Base-by-base conservation (phyloP, 2,888 invertebrate genomes). In the Microplitis deprimator region DNA sequence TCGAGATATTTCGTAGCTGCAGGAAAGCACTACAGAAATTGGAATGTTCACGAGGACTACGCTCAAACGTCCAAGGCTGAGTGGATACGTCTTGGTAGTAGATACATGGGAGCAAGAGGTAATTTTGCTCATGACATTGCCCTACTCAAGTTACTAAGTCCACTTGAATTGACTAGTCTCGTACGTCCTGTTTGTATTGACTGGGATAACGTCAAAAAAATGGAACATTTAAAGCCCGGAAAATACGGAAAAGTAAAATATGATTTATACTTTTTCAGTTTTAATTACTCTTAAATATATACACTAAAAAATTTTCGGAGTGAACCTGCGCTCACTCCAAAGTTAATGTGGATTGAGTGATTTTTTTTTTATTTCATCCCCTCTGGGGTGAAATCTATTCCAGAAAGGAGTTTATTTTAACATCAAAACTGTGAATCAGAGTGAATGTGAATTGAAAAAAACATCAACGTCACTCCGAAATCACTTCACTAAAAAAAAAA, bases 1-100 rank as follows among this genome's bases (percentile, higher is more conserved):
- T 79, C 84, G 16, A 67, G 78, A 1, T 85, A 78, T 75, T 81
- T 79, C 5, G 78, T 86, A 20, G 84, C 83, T 13, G 83, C 80
- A 6, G 87, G 84, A 8, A 86, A 87, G 73, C 84, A 83, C 70
- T 82, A 82, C 77, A 82, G 86, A 38, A 82, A 80, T 77, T 87
- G 83, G 84, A 39, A 80, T 41, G 41, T 69, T 39, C 69, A 75
- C 0, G 84, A 84, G 71, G 76, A 82, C 69, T 83, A 84, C 73
- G 80, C 62, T 6, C 81, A 84, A 68, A 84, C 82, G 64, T 78
- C 82, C 10, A 68, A 65, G 38, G 78, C 82, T 59, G 78, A 81
- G 39, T 74, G 70, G 20, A 79, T 86, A 60, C 70, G 68, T 10
- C 50, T 50, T 13, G 50, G 68, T 81, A 7, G 79, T 81, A 17